phyloP scores from a whole-genome alignment of 1,140 invertebrate species.

The Dryas iulia region DNA sequence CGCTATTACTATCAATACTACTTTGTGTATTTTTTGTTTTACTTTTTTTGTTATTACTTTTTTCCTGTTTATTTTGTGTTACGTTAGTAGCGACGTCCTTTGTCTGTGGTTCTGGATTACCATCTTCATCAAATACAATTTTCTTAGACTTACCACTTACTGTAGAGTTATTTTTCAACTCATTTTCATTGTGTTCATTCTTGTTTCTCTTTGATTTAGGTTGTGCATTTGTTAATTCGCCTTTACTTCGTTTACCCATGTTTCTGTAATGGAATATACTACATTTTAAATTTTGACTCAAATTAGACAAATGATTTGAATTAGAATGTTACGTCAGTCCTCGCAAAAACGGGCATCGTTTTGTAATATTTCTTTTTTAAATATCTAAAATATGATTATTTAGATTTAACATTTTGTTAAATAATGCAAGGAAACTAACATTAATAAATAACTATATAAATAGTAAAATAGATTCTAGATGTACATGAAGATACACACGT shows the following conservation, averaged over 20 bases:
- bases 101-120: neutral
- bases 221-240: neutral
- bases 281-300: neutral
- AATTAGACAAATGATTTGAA: neutral
- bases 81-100: neutral
- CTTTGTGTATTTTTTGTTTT: neutral
- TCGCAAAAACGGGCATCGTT: no score
- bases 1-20: neutral
- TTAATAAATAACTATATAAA: no score
- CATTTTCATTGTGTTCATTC: slow-evolving; percentile 18
- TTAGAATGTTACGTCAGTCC: no score
- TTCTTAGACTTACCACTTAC: neutral
- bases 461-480: neutral
- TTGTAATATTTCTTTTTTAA: no score
- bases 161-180: slow-evolving; percentile 2
- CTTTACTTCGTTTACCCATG: slow-evolving; percentile 35
- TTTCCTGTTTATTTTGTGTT: neutral
- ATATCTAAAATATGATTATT: no score
- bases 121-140: slow-evolving; percentile 21
- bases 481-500: neutral
- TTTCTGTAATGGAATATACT: slow-evolving; percentile 29
- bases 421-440: no score
- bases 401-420: no score
- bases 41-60: neutral
- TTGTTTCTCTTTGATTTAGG: neutral